A percentile compares a stretch with the other conserved stretches of the same genome.
phyloP scores from a whole-genome alignment of 2,797 vertebrate genomes.

The Sebastes variabilis region DNA sequence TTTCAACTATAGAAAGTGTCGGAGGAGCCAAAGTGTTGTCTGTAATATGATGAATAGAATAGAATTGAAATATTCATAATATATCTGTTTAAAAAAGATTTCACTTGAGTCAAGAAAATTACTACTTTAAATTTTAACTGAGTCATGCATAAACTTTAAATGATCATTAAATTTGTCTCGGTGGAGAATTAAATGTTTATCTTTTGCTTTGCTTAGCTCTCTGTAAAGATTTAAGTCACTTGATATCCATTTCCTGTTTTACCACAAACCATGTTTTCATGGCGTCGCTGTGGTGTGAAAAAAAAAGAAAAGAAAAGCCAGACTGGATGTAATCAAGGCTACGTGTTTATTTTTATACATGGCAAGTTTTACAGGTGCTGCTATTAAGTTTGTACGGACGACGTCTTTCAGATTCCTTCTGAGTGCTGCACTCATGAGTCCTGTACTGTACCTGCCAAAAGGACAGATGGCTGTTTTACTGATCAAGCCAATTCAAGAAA shows the following conservation, averaged over 20 bases:
- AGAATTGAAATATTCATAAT: conserved; percentile 3
- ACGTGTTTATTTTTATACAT: conserved; percentile 33
- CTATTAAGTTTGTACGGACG: conserved; percentile 36
- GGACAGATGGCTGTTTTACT: conserved; percentile 67
- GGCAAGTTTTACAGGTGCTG: conserved; percentile 40
- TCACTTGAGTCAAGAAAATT: conserved; percentile 7
- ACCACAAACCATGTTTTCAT: conserved; percentile 13
- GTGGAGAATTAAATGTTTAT: neutral
- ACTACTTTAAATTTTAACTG: neutral
- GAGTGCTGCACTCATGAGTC: conserved; percentile 43
- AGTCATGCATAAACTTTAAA: neutral
- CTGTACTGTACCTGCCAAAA: conserved; percentile 59
- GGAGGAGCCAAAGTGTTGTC: conserved; percentile 23
- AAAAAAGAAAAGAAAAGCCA: neutral
- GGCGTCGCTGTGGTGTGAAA: neutral
- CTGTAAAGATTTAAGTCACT: neutral
- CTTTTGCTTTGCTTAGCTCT: neutral
- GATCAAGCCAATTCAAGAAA: conserved; percentile 62
- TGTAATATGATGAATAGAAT: conserved; percentile 8
- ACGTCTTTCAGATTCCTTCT: conserved; percentile 32
- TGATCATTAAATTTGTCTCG: conserved; percentile 11
- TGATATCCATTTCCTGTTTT: conserved; percentile 1
- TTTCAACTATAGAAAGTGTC: conserved; percentile 19
- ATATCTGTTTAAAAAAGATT: neutral
- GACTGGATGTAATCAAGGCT: conserved; percentile 38